These are phyloP conservation scores for Rhingia campestris DNA, from an alignment of 2,888 invertebrate species.

Conservation along the genomic window DNA sequence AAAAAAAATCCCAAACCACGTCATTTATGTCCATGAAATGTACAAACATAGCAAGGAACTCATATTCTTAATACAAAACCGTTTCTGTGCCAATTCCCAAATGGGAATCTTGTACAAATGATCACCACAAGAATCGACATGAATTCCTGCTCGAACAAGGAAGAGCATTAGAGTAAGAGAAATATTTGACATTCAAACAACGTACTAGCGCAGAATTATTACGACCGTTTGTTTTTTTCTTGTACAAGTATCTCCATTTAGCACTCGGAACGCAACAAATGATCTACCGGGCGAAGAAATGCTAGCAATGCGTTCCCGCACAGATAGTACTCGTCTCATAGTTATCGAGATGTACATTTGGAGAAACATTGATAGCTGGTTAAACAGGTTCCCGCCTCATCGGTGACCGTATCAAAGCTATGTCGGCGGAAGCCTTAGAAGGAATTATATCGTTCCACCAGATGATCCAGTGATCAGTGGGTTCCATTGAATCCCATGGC, in stretches of 20 bases:
- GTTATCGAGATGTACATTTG: conserved; percentile 34
- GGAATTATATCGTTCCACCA: conserved; percentile 59
- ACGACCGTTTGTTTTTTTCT: conserved; percentile 11
- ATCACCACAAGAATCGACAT: conserved; percentile 22
- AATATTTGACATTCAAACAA: conserved; percentile 38
- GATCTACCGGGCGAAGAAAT: conserved; percentile 40
- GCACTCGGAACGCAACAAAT: conserved; percentile 29
- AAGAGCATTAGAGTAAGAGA: conserved; percentile 38
- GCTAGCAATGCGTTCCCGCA: conserved; percentile 12
- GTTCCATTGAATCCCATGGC: conserved; percentile 59
- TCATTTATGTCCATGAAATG: conserved; percentile 24
- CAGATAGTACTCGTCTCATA: not conserved
- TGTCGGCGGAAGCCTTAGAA: conserved; percentile 65
- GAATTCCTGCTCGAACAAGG: conserved; percentile 38
- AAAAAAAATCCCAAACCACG: not conserved
- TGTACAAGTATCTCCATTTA: conserved; percentile 11
- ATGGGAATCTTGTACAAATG: conserved; percentile 12
- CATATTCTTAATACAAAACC: conserved; percentile 33
- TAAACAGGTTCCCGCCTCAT: conserved; percentile 57
- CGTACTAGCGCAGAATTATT: conserved; percentile 30
- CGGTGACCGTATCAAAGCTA: conserved; percentile 31
- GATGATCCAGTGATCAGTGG: conserved; percentile 61
- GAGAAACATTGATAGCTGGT: conserved; percentile 57
- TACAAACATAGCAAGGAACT: conserved; percentile 12
- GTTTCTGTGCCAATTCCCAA: conserved; percentile 49